Percentiles rank a stretch among this genome's conserved stretches.
These are phyloP conservation scores for Fundulus diaphanus DNA, from an alignment of 2,797 vertebrate genomes.

Conservation along the genomic window DNA sequence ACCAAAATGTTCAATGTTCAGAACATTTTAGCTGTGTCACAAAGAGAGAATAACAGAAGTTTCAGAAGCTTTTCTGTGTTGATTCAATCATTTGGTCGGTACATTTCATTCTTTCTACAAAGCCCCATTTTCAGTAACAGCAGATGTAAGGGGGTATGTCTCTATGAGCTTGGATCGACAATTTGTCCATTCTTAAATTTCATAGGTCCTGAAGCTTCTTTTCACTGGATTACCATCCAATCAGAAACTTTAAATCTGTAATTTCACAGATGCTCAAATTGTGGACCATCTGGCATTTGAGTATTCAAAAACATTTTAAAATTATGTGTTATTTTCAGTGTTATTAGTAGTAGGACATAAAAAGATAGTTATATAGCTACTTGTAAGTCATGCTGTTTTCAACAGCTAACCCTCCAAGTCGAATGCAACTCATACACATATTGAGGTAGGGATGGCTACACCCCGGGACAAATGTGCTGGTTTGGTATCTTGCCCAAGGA, in stretches of 20 bases:
- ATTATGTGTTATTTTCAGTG: background rate
- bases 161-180: background rate
- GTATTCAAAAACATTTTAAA: background rate
- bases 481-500: background rate
- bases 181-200: background rate
- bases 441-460: background rate
- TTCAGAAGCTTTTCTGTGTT: background rate
- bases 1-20: background rate
- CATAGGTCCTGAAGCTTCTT: background rate
- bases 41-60: background rate
- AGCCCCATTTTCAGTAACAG: background rate
- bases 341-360: background rate
- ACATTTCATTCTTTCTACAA: background rate
- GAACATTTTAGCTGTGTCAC: background rate
- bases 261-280: background rate
- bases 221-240: background rate
- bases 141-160: background rate
- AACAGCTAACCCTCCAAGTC: background rate
- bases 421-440: background rate
- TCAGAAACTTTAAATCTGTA: background rate
- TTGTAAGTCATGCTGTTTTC: background rate
- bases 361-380: background rate
- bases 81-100: background rate
- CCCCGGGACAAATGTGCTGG: background rate
- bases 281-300: background rate